Base-by-base conservation (phyloP, 1,140 invertebrate genomes). In the Lucilia cuprina region DNA sequence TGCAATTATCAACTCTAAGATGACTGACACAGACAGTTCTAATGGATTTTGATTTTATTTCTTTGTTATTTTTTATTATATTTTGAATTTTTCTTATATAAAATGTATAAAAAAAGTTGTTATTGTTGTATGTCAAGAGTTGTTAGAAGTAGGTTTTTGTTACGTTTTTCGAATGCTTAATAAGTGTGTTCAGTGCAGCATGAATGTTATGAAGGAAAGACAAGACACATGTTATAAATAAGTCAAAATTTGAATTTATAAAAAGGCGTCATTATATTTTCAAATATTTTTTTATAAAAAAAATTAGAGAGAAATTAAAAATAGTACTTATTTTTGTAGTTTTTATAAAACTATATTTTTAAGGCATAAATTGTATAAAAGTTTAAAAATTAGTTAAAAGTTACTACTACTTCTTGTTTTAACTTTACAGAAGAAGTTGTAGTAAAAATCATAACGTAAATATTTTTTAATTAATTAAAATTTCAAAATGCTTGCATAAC, bases 151-250 rank as follows among this genome's bases (percentile, higher is more conserved):
- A 84, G 86, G 85, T 87, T 87, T 87, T 86, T 80, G 86, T 86
- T 86, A 87, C 86, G 83, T 86, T 86, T 86, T 86, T 85, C 84
- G 87, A 87, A 86, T 88, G 82, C 60, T 84, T 88, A 87, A 87
- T 86, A 21, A 49, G 2, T 12, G 17, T 41, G 50, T 30, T 30
- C 12, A 55, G 9, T 55, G 50, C 50, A 55, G 41, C 41, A 41
- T 41, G 41, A 41, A 41, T 8, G 41, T 41, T 41, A 5, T 5
- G 25, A 41, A 55, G 12, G 1, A 55, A 8, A 55, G 12, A 55
- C 4, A 55, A 55, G 17, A 55, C 50, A 55, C 10, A 55, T 2
- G 13, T 8, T 70, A 19, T 70, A 70, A 21, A 25, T 21, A 70
- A 70, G 5, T 19, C 9, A 70, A 70, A 70, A 70, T 21, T 21